These are phyloP conservation scores for Manis javanica DNA, from an alignment of 2,797 vertebrate genomes.

Conservation along the genomic window DNA sequence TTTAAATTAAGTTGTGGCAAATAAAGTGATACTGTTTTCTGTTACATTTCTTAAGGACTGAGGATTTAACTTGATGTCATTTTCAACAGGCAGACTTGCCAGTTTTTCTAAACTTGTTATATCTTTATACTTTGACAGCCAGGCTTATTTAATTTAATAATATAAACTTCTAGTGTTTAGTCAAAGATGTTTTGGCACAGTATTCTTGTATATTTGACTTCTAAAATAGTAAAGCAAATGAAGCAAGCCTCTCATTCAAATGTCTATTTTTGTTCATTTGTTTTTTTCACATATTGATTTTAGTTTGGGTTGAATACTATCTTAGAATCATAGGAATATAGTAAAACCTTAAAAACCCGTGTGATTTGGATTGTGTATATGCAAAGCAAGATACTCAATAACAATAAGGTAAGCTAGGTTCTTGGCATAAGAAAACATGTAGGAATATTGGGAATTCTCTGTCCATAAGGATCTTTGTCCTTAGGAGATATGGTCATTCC, in stretches of 20 bases:
- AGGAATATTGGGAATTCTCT: neutral
- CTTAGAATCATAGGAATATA: neutral
- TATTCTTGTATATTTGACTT: constrained; percentile 51
- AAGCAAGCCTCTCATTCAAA: neutral
- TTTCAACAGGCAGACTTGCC: constrained; percentile 22
- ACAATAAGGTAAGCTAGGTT: neutral
- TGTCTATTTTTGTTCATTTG: neutral
- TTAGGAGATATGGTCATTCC: neutral
- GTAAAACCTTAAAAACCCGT: neutral
- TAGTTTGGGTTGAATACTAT: neutral
- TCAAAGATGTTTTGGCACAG: neutral
- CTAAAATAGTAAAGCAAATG: constrained; percentile 45
- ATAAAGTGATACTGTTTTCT: neutral
- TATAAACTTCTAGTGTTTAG: neutral
- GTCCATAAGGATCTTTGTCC: neutral
- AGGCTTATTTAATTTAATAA: constrained; percentile 51
- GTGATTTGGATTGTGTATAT: neutral
- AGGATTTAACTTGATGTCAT: constrained; percentile 13
- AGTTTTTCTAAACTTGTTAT: constrained; percentile 18
- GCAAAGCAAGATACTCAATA: neutral
- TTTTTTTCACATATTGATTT: constrained; percentile 3
- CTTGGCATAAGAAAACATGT: neutral
- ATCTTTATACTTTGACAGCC: neutral
- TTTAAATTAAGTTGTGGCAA: neutral
- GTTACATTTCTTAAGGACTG: neutral